A percentile compares a stretch with the other conserved stretches of the same genome.
phyloP scores from a whole-genome alignment of 1,140 invertebrate species.

The Macrobrachium nipponense region DNA sequence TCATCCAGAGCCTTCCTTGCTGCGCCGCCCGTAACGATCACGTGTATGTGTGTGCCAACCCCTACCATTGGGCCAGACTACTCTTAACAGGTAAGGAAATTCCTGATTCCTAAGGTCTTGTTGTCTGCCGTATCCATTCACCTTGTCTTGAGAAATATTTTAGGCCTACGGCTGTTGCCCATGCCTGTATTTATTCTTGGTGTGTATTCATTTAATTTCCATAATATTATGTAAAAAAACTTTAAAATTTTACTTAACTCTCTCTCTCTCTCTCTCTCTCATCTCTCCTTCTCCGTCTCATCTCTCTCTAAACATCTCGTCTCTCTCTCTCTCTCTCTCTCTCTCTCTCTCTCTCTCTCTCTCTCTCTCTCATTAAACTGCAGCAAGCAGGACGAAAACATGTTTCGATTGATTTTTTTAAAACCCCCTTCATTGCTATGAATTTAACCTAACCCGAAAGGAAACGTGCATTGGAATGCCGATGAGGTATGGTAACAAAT shows the following conservation, averaged over 20 bases:
- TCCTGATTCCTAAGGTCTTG: neutral
- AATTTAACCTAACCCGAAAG: no score
- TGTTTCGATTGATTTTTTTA: no score
- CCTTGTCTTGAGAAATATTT: no score
- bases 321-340: conserved; percentile 8
- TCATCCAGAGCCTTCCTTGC: conserved; percentile 39
- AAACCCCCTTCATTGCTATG: no score
- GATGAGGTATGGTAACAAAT: no score
- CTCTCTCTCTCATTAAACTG: neutral
- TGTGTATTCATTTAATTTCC: neutral
- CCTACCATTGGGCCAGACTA: conserved; percentile 56
- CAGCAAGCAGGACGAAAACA: no score
- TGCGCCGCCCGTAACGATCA: conserved; percentile 50
- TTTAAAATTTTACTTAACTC: neutral
- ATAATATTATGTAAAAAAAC: no score
- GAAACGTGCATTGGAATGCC: no score
- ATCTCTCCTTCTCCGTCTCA: conserved; percentile 38
- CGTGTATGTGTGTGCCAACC: conserved; percentile 58
- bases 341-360: conserved; percentile 44
- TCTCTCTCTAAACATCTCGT: neutral
- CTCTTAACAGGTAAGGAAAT: conserved; percentile 38
- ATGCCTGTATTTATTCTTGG: neutral
- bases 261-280: conserved; percentile 23
- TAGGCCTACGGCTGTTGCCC: neutral
- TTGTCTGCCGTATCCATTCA: no score